phyloP scores from a whole-genome alignment of 2,888 invertebrate genomes.

The Drosophila meridionalis region DNA sequence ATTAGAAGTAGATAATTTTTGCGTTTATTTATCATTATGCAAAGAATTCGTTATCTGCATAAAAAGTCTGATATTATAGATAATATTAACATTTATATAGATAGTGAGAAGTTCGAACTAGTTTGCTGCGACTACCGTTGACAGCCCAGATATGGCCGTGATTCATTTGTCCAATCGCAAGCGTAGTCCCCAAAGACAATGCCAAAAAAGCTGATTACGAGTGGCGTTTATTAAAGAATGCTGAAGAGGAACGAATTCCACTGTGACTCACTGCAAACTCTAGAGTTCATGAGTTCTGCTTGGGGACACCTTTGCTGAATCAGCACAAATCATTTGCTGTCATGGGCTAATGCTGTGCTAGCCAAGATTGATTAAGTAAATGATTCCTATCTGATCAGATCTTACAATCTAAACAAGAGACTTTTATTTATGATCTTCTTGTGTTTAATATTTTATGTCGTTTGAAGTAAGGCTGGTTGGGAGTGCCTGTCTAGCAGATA shows the following conservation, averaged over 20 bases:
- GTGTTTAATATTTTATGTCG: not conserved
- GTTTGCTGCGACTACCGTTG: constrained; percentile 29
- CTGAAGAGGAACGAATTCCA: not conserved
- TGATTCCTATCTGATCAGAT: not conserved
- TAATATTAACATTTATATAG: constrained; percentile 23
- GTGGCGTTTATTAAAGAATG: not conserved
- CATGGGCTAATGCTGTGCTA: constrained; percentile 2
- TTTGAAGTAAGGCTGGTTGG: not conserved
- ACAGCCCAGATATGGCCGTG: constrained; percentile 32
- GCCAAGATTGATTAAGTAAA: not conserved
- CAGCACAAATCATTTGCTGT: not conserved
- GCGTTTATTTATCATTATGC: constrained; percentile 1
- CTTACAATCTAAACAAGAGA: not conserved
- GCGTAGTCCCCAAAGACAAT: constrained; percentile 18
- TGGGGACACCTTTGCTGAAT: constrained; percentile 17
- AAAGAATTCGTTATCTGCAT: constrained; percentile 24
- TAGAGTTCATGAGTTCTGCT: not conserved
- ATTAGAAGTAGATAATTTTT: constrained; percentile 13
- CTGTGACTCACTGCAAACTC: constrained; percentile 34
- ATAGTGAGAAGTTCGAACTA: constrained; percentile 10
- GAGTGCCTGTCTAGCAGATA: not conserved
- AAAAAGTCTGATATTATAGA: constrained; percentile 36
- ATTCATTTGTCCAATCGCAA: constrained; percentile 33
- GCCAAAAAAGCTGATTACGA: constrained; percentile 20
- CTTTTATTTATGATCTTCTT: not conserved